These are phyloP conservation scores for Thumatha senex DNA, from an alignment of 2,888 invertebrate species.

Conservation along the genomic window DNA sequence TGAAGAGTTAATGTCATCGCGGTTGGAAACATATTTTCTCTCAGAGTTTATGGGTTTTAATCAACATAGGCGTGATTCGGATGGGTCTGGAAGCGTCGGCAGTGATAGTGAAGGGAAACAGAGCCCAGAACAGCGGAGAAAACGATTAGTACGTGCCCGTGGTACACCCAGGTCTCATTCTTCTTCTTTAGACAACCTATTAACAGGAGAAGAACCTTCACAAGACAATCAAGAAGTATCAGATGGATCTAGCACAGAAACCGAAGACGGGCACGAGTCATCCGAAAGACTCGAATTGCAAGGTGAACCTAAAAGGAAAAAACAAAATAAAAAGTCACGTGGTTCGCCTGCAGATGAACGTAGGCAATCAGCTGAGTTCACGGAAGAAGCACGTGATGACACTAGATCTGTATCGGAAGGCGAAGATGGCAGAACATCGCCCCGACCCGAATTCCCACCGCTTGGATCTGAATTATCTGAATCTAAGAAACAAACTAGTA, in stretches of 20 bases:
- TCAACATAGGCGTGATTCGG: constrained; percentile 89
- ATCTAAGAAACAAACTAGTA: constrained; percentile 90
- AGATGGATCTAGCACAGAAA: constrained; percentile 91
- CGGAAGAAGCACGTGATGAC: constrained; percentile 84
- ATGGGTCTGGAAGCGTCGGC: constrained; percentile 94
- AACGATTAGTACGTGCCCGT: constrained; percentile 90
- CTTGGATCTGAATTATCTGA: constrained; percentile 83
- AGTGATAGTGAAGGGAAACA: constrained; percentile 95
- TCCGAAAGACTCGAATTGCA: constrained; percentile 89
- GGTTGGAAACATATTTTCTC: constrained; percentile 94
- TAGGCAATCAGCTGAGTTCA: constrained; percentile 85
- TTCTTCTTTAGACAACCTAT: constrained; percentile 90
- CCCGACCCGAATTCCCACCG: constrained; percentile 86
- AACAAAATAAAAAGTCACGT: constrained; percentile 88
- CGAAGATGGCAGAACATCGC: constrained; percentile 87
- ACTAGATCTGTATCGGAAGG: constrained; percentile 85
- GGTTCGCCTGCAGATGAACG: constrained; percentile 85
- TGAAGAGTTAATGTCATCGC: constrained; percentile 91
- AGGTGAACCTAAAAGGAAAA: constrained; percentile 93
- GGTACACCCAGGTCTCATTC: constrained; percentile 93
- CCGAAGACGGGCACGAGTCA: constrained; percentile 85
- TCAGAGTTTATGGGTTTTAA: constrained; percentile 93
- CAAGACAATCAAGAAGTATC: constrained; percentile 84
- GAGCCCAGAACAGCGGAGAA: constrained; percentile 93
- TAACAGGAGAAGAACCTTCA: constrained; percentile 85